Evolutionary conservation across 2,888 invertebrate species (phyloP), one percentile per base, ranked within the genome.

Genomic region (Taenaris catops): DNA sequence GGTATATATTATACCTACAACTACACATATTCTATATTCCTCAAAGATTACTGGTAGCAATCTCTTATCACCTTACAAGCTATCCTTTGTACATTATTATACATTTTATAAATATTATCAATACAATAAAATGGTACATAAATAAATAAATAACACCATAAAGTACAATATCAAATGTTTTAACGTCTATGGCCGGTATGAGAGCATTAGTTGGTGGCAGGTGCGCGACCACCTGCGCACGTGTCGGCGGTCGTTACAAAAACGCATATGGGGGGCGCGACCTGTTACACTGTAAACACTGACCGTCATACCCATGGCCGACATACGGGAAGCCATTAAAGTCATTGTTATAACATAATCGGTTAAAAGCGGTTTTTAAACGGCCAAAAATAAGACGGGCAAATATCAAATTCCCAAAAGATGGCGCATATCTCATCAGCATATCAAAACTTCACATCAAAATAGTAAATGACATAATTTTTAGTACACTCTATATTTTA

Each of bases 211-310:
- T 35, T 32, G 34, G 20, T 31, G 41, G 88, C 90, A 76, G 89
- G 84, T 76, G 89, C 76, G 53, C 68, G 44, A 65, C 53, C 84
- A 86, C 84, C 84, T 86, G 84, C 84, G 83, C 80, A 71, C 76
- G 81, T 69, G 79, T 67, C 68, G 72, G 35, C 45, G 34, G 47
- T 64, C 74, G 76, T 75, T 76, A 78, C 76, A 76, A 78, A 78
- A 80, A 78, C 74, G 57, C 61, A 55, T 53, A 53, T 57, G 55
- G 59, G 58, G 63, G 62, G 63, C 59, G 63, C 48, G 58, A 52
- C 52, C 53, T 53, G 49, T 34, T 43, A 47, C 45, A 44, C 49
- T 49, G 48, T 44, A 36, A 43, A 48, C 42, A 49, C 43, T 49
- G 44, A 38, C 46, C 44, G 41, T 25, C 45, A 34, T 41, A 40